Conservation (phyloP, 2,797 vertebrate genomes). For the Hapalemur alaotrensis region DNA sequence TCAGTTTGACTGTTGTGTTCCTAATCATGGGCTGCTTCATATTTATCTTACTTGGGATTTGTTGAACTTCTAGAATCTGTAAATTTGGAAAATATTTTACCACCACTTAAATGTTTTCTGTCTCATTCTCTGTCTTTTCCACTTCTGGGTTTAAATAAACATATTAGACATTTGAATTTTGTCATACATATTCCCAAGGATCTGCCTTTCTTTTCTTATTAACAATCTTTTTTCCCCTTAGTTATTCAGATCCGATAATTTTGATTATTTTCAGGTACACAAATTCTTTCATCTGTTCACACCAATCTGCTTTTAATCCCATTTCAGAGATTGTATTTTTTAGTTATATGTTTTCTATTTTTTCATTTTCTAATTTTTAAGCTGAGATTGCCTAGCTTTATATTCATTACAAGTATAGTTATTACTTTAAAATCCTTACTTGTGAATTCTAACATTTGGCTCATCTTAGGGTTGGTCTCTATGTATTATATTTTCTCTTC, state of each 20-base stretch:
- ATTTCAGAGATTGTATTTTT: slow-evolving; percentile 17
- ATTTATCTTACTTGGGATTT: background rate
- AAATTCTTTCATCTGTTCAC: background rate
- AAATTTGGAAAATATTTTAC: background rate
- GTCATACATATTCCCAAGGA: background rate
- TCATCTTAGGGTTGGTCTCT: background rate
- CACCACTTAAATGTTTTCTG: background rate
- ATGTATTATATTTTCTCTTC: background rate
- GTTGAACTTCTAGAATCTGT: background rate
- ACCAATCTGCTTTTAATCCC: background rate
- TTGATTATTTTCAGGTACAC: background rate
- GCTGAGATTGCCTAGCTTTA: background rate
- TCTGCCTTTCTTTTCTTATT: background rate
- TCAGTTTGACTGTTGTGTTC: background rate
- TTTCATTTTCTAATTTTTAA: background rate
- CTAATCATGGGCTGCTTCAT: background rate
- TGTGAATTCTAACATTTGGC: background rate
- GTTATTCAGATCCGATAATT: background rate
- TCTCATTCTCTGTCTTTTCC: background rate
- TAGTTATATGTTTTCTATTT: background rate
- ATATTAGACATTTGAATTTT: background rate
- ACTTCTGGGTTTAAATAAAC: background rate
- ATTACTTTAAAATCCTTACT: background rate
- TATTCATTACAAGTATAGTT: background rate
- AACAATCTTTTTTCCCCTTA: background rate